Base-by-base conservation (phyloP, 1,140 invertebrate species). In the Lepidurus apus region DNA sequence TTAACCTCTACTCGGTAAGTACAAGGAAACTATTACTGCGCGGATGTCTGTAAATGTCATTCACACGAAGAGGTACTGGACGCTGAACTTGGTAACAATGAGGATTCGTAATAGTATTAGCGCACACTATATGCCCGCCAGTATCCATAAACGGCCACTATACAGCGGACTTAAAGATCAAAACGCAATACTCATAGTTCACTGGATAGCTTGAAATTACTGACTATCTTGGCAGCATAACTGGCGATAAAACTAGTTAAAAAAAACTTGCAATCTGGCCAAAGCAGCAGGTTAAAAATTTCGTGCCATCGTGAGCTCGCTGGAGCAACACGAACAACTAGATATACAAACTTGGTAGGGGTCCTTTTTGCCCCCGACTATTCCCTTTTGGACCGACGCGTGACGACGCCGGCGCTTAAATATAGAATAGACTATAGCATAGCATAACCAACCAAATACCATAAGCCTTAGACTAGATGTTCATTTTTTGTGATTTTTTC, bases 321-420 rank as follows among this genome's bases (percentile, higher is more conserved):
- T 65, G 53, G 21, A 21, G 53, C 53, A 65, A 17, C 53, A 7
- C n/a, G 53, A 65, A 65, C 53, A 65, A 65, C 53, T 65, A 65
- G 53, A 65, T 7, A 21, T 65, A 65, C 17, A 21, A 4, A 17
- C 53, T 13, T 65, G 21, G 53, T 65, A n/a, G 53, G 53, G 53
- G 13, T 65, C 53, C 53, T 65, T 65, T 65, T 65, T 34, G 34
- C 34, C 53, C 17, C 5, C 53, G 13, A 65, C 53, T 65, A 65
- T 65, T 65, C 53, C 53, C n/a, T 65, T 65, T 34, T 34, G 34
- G 53, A 21, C 53, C 53, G 17, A 65, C 17, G n/a, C 53, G 17
- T 65, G 53, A 21, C 53, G 53, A 65, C 53, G 53, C 53, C 53
- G 53, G 53, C 53, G 53, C 53, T 65, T 65, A 65, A 34, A 65